phyloP scores from a whole-genome alignment of 2,113 vertebrate species.

The Lipophrys pholis region DNA sequence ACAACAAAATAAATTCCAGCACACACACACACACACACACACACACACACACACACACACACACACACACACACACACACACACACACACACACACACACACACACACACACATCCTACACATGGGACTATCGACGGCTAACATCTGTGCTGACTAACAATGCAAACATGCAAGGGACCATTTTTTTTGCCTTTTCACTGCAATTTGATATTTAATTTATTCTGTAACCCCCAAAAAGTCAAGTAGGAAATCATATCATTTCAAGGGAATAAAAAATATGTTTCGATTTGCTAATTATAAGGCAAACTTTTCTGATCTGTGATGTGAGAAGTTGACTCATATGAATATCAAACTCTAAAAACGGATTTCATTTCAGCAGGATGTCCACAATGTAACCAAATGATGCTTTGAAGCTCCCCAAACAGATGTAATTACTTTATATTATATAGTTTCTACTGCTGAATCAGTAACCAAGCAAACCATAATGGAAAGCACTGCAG shows the following conservation, averaged over 20 bases:
- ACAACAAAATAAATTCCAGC: constrained; percentile 3
- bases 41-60: not conserved
- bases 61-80: not conserved
- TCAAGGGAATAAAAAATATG: too few relatives aligned
- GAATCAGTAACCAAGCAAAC: too few relatives aligned
- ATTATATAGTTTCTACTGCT: too few relatives aligned
- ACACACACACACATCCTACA: not conserved
- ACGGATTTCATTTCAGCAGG: too few relatives aligned
- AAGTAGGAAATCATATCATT: not conserved
- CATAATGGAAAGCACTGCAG: too few relatives aligned
- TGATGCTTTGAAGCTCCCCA: too few relatives aligned
- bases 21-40: not conserved
- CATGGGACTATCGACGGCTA: not conserved
- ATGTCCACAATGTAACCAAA: too few relatives aligned
- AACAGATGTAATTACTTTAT: too few relatives aligned
- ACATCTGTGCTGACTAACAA: not conserved
- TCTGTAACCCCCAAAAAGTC: not conserved
- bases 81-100: not conserved
- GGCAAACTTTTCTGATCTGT: not conserved
- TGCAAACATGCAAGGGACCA: not conserved
- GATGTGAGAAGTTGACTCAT: not conserved
- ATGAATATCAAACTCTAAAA: too few relatives aligned
- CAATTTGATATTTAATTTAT: not conserved
- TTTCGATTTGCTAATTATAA: too few relatives aligned
- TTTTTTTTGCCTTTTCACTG: not conserved